Percentiles rank a stretch among this genome's conserved stretches.
Conservation (phyloP, 2,113 vertebrate genomes). For the Callorhinus ursinus region DNA sequence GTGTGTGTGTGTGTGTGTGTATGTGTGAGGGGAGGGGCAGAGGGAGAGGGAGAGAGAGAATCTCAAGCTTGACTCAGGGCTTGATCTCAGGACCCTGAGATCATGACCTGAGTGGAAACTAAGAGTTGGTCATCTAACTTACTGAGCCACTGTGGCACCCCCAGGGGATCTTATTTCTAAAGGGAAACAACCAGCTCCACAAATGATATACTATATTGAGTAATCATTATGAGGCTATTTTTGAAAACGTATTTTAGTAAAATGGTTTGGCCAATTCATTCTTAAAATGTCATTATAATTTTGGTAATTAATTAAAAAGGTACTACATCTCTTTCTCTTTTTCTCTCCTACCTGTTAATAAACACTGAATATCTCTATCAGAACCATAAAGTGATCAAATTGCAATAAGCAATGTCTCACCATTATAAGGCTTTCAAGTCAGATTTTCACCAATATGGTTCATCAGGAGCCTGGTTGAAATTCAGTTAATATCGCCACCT, state of each 20-base stretch:
- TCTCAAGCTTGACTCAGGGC: background rate
- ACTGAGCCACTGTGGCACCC: background rate
- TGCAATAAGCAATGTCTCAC: background rate
- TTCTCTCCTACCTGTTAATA: conserved; percentile 6
- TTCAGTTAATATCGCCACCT: conserved; percentile 61
- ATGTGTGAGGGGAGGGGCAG: background rate
- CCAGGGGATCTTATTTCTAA: background rate
- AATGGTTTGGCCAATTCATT: background rate
- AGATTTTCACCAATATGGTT: conserved; percentile 29
- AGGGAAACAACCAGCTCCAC: background rate
- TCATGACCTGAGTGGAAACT: background rate
- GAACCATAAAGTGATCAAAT: conserved; percentile 47
- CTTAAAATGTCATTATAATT: conserved; percentile 36
- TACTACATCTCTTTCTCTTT: background rate
- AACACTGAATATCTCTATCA: background rate
- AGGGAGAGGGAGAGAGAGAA: background rate
- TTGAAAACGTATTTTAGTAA: conserved; percentile 27
- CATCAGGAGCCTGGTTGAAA: background rate
- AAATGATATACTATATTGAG: background rate
- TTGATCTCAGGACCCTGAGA: background rate
- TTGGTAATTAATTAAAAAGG: conserved; percentile 26
- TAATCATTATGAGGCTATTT: conserved; percentile 41
- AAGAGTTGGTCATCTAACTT: background rate
- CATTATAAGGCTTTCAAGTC: background rate
- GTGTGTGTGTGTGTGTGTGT: no score